Base-by-base conservation (phyloP, 2,113 vertebrate species). In the Rhineura floridana region DNA sequence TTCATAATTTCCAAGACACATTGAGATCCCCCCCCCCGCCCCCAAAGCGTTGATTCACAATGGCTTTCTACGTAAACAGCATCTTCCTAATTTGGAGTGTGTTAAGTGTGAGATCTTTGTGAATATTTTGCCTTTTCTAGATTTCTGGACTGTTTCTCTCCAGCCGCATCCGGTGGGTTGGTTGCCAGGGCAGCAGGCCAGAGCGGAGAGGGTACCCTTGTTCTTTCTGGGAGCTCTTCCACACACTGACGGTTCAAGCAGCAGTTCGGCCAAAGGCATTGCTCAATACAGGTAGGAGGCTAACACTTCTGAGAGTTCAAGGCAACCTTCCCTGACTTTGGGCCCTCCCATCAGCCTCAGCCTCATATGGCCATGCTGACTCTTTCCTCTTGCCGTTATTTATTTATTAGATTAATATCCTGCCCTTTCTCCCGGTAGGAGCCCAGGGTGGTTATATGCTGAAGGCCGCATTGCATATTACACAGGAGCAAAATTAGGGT, bases 221-320 rank as follows among this genome's bases (percentile, higher is more conserved):
- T 42, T 97, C 98, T 11, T 97, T 99, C 36, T 99, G 99, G 99
- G 98, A 97, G 28, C 92, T 99, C 13, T 99, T 99, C 92, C 99
- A 99, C 3, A 96, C 96, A 2, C 91, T 99, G 39, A 98, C 98
- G 0, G 97, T 99, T 0, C 97, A 97, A 50, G 97, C 98, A 2
- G 97, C 96, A 0, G 87, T 94, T 76, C 96, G 4, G 1, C 98
- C 98, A 0, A 93, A 96, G 0, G 97, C 97, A 0, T 93, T 99
- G 89, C 87, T 95, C 0, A 96, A 97, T 93, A 98, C 98, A 92
- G 98, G 98, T 99, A 87, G 93, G 91, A 55, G 6, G 6, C 50
- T 36, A 11, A 11, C 46, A 0, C 0, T 0, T 0, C 2, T 50
- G 5, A 3, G 2, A 0, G 28, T 52, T 15, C 42, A 78, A 79